Base-by-base conservation (phyloP, 2,113 vertebrate species). In the Tachuris rubrigastra region DNA sequence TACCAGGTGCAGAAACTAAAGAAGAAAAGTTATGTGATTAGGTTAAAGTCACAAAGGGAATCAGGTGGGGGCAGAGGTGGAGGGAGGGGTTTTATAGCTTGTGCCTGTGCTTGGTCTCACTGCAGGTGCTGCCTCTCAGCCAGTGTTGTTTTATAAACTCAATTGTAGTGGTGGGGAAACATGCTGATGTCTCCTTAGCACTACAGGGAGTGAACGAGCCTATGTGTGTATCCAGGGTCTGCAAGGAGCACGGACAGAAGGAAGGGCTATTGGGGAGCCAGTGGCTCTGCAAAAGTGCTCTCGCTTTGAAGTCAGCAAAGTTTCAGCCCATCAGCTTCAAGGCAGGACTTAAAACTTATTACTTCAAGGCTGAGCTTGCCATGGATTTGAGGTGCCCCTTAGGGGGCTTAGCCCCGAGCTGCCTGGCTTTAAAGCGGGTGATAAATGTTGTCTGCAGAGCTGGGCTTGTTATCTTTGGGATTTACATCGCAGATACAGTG, bases 401-500 rank as follows among this genome's bases (percentile, higher is more conserved):
- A 37, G 56, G 72, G 59, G 85, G 66, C 69, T 87, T 79, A 89
- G 37, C 55, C 42, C 46, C 3, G 2, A 67, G 62, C 55, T 0
- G 35, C 30, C 56, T 37, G 84, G 72, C 58, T 77, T 96, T 93
- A 71, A 94, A 94, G 92, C 7, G n/a, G n/a, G 79, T 92, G 95
- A 94, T 97, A 97, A 94, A 95, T 58, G 90, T 30, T 78, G 95
- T 96, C 96, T 96, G 96, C 37, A 60, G 84, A 79, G 56, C 85
- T 28, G 78, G 73, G 10, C 60, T 95, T 91, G 93, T 97, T 97
- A 90, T 95, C 93, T 97, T 87, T 77, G 72, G 82, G 79, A 92
- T 95, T 97, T 96, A 80, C 91, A 85, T 75, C 3, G 58, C 71
- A 91, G 95, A 93, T 92, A 53, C 3, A 14, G 80, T 53, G 85